These are phyloP conservation scores for Punctoribates punctum DNA, from an alignment of 2,888 invertebrate species.

Conservation along the genomic window DNA sequence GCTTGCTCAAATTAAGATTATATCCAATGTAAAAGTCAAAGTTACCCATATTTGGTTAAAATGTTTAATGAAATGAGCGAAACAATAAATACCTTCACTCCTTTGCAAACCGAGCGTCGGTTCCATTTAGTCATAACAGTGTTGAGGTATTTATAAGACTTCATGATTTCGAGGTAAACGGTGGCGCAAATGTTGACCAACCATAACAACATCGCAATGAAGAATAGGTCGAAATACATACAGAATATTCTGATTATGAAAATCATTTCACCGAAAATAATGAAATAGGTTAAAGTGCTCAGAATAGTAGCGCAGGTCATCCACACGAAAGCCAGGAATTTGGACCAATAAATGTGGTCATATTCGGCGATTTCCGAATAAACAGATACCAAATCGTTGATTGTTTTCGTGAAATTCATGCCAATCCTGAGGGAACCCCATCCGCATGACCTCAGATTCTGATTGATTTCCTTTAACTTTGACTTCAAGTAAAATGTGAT, in stretches of 20 bases:
- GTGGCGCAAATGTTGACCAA: slow-evolving; percentile 8
- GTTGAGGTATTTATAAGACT: background rate
- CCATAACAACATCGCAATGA: background rate
- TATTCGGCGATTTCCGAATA: slow-evolving; percentile 7
- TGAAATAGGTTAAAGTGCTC: background rate
- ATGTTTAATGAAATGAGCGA: no score
- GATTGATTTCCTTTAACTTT: background rate
- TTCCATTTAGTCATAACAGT: background rate
- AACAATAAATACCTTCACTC: background rate
- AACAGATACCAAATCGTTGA: background rate
- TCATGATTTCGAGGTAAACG: slow-evolving; percentile 10
- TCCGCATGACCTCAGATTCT: background rate
- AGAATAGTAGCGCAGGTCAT: background rate
- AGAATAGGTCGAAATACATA: background rate
- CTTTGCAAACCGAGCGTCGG: background rate
- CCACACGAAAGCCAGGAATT: background rate
- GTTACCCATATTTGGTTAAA: no score
- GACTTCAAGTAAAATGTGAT: slow-evolving; percentile 18
- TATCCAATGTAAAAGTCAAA: no score
- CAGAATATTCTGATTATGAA: background rate
- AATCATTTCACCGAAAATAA: background rate
- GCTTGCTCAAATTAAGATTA: no score
- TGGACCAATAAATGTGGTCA: background rate
- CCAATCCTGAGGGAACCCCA: no score
- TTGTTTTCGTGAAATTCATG: background rate